These are phyloP conservation scores for Megaleporinus macrocephalus DNA, from an alignment of 2,113 vertebrate genomes.

Conservation along the genomic window DNA sequence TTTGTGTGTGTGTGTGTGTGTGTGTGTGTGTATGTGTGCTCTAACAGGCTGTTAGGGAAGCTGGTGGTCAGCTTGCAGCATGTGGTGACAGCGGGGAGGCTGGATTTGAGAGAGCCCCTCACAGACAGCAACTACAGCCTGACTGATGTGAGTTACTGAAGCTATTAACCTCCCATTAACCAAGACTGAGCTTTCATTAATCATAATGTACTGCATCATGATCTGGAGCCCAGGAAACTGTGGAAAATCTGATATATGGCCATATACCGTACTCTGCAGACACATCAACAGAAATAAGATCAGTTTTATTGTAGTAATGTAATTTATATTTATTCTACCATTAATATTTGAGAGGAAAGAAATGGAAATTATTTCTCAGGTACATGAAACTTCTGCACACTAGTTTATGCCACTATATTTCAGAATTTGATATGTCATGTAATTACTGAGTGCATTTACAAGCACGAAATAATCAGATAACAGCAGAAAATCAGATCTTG, in stretches of 20 bases:
- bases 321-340: too few relatives aligned
- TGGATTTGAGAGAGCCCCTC: slow-evolving; percentile 84
- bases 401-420: too few relatives aligned
- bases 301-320: too few relatives aligned
- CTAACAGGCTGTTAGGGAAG: slow-evolving; percentile 82
- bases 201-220: neutral
- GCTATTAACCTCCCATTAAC: slow-evolving; percentile 6
- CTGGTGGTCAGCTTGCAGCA: slow-evolving; percentile 90
- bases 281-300: too few relatives aligned
- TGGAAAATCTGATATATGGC: neutral
- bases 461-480: too few relatives aligned
- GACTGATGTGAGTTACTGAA: slow-evolving; percentile 79
- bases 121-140: slow-evolving; percentile 82
- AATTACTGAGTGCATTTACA: too few relatives aligned
- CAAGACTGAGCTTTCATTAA: neutral
- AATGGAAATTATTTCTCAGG: too few relatives aligned
- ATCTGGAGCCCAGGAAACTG: neutral
- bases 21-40: neutral
- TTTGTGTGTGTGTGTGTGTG: neutral
- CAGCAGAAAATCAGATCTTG: too few relatives aligned
- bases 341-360: too few relatives aligned
- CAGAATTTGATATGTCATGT: too few relatives aligned
- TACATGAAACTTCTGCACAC: too few relatives aligned
- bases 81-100: slow-evolving; percentile 78
- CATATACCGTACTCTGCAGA: too few relatives aligned